A percentile compares a stretch with the other conserved stretches of the same genome.
phyloP scores from a whole-genome alignment of 1,140 invertebrate species.

The Musca domestica region DNA sequence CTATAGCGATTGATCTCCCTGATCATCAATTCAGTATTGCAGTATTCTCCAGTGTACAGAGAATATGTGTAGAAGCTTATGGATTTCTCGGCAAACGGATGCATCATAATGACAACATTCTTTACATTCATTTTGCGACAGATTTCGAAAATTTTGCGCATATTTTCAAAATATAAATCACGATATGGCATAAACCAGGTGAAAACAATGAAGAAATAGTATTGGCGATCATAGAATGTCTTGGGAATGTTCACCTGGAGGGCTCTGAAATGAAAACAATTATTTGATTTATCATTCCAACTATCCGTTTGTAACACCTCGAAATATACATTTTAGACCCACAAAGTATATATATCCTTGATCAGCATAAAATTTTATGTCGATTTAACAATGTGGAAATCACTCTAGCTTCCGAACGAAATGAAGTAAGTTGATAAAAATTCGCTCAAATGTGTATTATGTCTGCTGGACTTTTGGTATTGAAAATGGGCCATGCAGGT shows the following conservation, averaged over 20 bases:
- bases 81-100: not conserved
- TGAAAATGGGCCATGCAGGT: no score
- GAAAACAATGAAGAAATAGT: slow-evolving; percentile 26
- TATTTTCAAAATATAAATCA: not conserved
- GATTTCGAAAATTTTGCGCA: slow-evolving; percentile 6
- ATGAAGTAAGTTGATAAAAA: no score
- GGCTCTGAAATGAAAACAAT: slow-evolving; percentile 10
- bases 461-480: no score
- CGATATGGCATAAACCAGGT: not conserved
- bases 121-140: slow-evolving; percentile 7
- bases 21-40: not conserved
- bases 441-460: no score
- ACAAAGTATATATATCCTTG: no score
- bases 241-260: not conserved
- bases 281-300: no score
- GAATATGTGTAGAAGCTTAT: slow-evolving; percentile 23
- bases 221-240: slow-evolving; percentile 15
- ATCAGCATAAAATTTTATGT: no score
- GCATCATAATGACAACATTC: slow-evolving; percentile 22
- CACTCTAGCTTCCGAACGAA: no score
- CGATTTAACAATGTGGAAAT: no score
- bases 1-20: slow-evolving; percentile 7
- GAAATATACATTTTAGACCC: no score
- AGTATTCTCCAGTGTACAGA: not conserved
- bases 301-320: no score